These are phyloP conservation scores for Rhingia campestris DNA, from an alignment of 2,888 invertebrate species.

Conservation along the genomic window DNA sequence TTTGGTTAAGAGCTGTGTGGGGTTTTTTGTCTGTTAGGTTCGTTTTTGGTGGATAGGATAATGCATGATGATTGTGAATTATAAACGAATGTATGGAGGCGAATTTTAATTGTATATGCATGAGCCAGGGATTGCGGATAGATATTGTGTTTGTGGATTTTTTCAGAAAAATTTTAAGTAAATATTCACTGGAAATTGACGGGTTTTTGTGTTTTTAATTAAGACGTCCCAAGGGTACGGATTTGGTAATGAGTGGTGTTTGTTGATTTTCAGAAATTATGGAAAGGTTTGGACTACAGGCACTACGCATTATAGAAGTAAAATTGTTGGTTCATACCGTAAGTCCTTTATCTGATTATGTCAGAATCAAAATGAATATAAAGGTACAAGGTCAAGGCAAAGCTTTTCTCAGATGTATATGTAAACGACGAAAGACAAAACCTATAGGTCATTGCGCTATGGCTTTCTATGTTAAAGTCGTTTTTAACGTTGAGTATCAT, in stretches of 20 bases:
- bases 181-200: conserved; percentile 17
- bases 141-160: not conserved
- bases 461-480: too few relatives aligned
- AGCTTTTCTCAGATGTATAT: too few relatives aligned
- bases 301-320: not conserved
- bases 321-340: not conserved
- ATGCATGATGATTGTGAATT: conserved; percentile 56
- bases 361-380: too few relatives aligned
- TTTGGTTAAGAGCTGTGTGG: conserved; percentile 49
- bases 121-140: conserved; percentile 36
- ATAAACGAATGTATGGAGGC: conserved; percentile 21
- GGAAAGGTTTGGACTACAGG: not conserved
- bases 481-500: too few relatives aligned
- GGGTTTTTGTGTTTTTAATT: conserved; percentile 53
- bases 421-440: too few relatives aligned
- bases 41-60: conserved; percentile 42
- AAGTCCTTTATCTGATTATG: not conserved
- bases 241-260: conserved; percentile 3
- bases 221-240: conserved; percentile 16
- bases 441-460: too few relatives aligned
- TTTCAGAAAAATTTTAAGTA: not conserved
- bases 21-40: conserved; percentile 3
- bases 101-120: conserved; percentile 45
- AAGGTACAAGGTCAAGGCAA: too few relatives aligned
- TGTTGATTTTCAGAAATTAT: conserved; percentile 9